Conservation (phyloP, 2,797 vertebrate genomes). For the Takifugu ocellatus region DNA sequence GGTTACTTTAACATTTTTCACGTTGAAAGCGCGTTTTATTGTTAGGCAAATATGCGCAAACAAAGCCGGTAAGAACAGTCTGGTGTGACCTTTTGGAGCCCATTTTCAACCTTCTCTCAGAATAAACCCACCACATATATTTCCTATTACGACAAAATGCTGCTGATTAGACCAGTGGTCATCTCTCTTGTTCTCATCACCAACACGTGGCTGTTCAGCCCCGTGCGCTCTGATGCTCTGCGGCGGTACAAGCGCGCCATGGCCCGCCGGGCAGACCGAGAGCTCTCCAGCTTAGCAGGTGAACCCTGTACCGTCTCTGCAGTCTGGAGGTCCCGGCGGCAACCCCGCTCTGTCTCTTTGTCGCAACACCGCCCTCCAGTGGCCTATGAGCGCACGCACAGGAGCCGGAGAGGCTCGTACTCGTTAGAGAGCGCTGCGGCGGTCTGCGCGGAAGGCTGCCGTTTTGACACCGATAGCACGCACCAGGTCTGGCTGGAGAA, state of each 20-base stretch:
- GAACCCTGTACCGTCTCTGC: slow-evolving; percentile 79
- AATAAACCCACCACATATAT: no score
- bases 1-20: neutral
- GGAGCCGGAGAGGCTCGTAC: slow-evolving; percentile 36
- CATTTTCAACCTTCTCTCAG: no score
- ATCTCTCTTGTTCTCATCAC: slow-evolving; percentile 48
- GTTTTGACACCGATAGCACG: slow-evolving; percentile 42
- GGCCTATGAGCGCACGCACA: slow-evolving; percentile 64
- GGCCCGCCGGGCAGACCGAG: slow-evolving; percentile 62
- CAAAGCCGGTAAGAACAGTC: neutral
- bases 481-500: slow-evolving; percentile 13
- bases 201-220: slow-evolving; percentile 69
- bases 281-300: slow-evolving; percentile 58
- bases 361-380: slow-evolving; percentile 77
- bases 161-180: slow-evolving; percentile 71
- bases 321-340: slow-evolving; percentile 62
- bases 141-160: slow-evolving; percentile 51
- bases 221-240: slow-evolving; percentile 60
- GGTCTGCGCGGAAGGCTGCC: slow-evolving; percentile 53
- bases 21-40: slow-evolving; percentile 5
- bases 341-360: slow-evolving; percentile 50
- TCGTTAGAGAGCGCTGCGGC: slow-evolving; percentile 30
- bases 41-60: slow-evolving; percentile 11
- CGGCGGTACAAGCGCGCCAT: slow-evolving; percentile 64
- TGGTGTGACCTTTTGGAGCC: neutral